Base-by-base conservation (phyloP, 1,140 invertebrate genomes). In the Leucophenga varia region DNA sequence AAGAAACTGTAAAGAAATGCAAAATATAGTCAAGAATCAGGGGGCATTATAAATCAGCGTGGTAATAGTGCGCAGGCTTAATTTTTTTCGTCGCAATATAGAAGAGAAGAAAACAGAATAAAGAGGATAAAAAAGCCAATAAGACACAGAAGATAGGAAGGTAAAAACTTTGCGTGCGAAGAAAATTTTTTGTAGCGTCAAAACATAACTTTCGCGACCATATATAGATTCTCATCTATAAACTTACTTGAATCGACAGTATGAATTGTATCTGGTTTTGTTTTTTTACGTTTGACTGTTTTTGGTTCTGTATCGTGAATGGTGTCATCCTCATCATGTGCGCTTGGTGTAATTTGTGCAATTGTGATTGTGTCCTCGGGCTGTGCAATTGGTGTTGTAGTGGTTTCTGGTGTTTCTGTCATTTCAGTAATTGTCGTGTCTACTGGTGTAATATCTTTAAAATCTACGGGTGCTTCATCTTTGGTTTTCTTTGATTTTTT, bases 191-290 rank as follows among this genome's bases (percentile, higher is more conserved):
- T 21, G 38, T 52, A 56, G 43, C 51, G 56, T 61, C 13, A 13
- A 35, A 13, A 35, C 56, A 54, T 56, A 20, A 60, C 55, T 51
- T 57, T 35, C 32, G 16, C 32, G 32, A 35, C 32, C 12, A 35
- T 16, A 8, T 35, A 6, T n/a, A n/a, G n/a, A n/a, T n/a, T 6
- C 63, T 57, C 63, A 50, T 57, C 63, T 67, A 63, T 49, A 43
- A 57, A 72, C 69, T 72, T 72, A 72, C 69, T 72, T 72, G 69
- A 58, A 57, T 71, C 67, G 59, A 64, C 55, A 61, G 49, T 58
- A 55, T 68, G 60, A 45, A 57, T 50, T 69, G 64, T 68, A 47
- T 68, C 61, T 68, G 64, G 60, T 57, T 68, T 68, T 52, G 64
- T 59, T 68, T 68, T 68, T 43, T 67, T 67, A 68, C 67, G 63